Percentiles rank a stretch among this genome's conserved stretches.
Conservation (phyloP, 2,113 vertebrate genomes). For the Chaetodon auriga region DNA sequence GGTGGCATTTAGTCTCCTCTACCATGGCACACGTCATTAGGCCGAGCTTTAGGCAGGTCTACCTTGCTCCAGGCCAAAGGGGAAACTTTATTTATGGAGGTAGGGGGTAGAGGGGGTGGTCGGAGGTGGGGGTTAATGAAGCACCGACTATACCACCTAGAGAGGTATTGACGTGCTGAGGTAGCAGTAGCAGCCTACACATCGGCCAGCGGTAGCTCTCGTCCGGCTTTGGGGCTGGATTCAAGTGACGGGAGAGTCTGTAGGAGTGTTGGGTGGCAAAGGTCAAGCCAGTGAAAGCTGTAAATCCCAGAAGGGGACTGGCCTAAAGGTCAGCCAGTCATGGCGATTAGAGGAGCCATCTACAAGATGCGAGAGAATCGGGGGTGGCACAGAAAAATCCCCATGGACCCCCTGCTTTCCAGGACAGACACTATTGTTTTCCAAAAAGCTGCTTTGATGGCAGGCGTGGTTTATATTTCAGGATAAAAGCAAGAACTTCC, state of each 20-base stretch:
- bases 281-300: slow-evolving; percentile 82
- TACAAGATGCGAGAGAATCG: slow-evolving; percentile 73
- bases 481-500: slow-evolving; percentile 70
- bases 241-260: slow-evolving; percentile 76
- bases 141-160: slow-evolving; percentile 79
- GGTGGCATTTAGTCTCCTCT: slow-evolving; percentile 78
- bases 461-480: slow-evolving; percentile 70
- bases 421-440: slow-evolving; percentile 78
- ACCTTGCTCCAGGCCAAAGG: slow-evolving; percentile 78
- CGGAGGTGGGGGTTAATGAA: slow-evolving; percentile 75
- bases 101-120: slow-evolving; percentile 59
- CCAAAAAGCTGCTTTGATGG: slow-evolving; percentile 63
- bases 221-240: slow-evolving; percentile 59
- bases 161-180: slow-evolving; percentile 81
- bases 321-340: slow-evolving; percentile 82
- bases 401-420: slow-evolving; percentile 36
- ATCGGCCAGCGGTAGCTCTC: slow-evolving; percentile 40
- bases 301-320: slow-evolving; percentile 80
- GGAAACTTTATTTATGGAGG: slow-evolving; percentile 74
- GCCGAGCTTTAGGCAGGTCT: slow-evolving; percentile 78
- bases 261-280: slow-evolving; percentile 73
- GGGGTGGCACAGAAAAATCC: slow-evolving; percentile 70
- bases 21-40: slow-evolving; percentile 84
- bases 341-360: slow-evolving; percentile 76
- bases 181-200: slow-evolving; percentile 67